Evolutionary conservation across 2,888 invertebrate species (phyloP), one percentile per base, ranked within the genome.

Genomic region (Amiota communis): DNA sequence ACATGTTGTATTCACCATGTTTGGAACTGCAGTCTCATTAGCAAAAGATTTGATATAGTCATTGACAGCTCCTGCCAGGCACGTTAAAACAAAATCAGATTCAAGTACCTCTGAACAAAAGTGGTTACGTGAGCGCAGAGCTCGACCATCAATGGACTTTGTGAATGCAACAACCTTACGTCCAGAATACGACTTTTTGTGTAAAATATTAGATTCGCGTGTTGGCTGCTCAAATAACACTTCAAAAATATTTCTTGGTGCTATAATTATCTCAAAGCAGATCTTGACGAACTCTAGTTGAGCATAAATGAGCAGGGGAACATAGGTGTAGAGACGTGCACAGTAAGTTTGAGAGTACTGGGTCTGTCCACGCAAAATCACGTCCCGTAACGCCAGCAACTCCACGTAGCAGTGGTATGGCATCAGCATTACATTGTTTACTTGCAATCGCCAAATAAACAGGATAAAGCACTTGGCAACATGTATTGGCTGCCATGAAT

Each of bases 401-500:
- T 89, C 89, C 13, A 82, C 81, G 53, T 85, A 88, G 3, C 81
- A 70, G 49, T 84, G 80, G 59, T 87, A 89, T 0, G 89, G 89
- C 46, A 88, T 15, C 0, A 86, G 76, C 1, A 88, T 57, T 1
- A 87, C 74, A 59, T 85, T 80, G 49, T 86, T 83, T 2, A 89
- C 75, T 74, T 84, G 82, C 12, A 87, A 73, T 15, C 86, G 87
- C 89, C 90, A 91, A 1, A 88, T 47, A 49, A 87, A 83, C 46
- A 84, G 86, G 0, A 91, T 77, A 64, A 86, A 79, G 12, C 86
- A 83, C 65, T 84, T 87, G 1, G 87, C 61, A 15, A 91, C 76
- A 76, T 90, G 91, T 6, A 87, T 81, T 0, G 92, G 91, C 78
- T 91, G 89, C 13, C 91, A 77, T 1, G 91, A 90, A 10, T 86